A percentile compares a stretch with the other conserved stretches of the same genome.
Evolutionary conservation across 2,797 vertebrate genomes (phyloP).

Genomic region (Schizopygopsis pylzovi): DNA sequence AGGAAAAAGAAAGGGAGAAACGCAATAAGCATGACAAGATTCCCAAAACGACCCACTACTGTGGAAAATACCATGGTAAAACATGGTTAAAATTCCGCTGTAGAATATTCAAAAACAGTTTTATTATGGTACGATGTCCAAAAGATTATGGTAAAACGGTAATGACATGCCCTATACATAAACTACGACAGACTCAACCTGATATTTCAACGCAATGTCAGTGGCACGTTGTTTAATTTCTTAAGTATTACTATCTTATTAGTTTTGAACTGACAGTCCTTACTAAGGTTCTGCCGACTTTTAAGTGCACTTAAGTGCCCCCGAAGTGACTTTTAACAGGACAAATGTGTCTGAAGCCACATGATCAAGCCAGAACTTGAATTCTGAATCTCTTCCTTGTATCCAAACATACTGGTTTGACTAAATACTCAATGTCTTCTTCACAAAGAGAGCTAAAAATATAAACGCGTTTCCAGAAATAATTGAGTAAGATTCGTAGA

Average conservation of each 20-base stretch:
- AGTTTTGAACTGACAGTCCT: not conserved
- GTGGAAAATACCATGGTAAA: not conserved
- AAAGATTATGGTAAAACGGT: not conserved
- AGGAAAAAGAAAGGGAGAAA: not conserved
- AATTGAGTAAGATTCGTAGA: not conserved
- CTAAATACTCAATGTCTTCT: not conserved
- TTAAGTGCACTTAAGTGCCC: not conserved
- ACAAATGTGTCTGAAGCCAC: constrained; percentile 28
- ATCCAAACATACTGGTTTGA: not conserved
- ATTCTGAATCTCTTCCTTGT: constrained; percentile 25
- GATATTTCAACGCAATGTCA: constrained; percentile 1
- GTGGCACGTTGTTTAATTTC: not conserved
- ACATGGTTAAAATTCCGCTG: not conserved
- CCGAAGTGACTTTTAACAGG: constrained; percentile 18
- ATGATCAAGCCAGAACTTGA: constrained; percentile 24
- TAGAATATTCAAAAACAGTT: not conserved
- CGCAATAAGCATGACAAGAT: not conserved
- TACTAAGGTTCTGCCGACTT: not conserved
- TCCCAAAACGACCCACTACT: not conserved
- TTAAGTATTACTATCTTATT: not conserved
- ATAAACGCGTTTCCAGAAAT: constrained; percentile 3
- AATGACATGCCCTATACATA: not conserved
- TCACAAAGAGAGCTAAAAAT: constrained; percentile 5
- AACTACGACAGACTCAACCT: not conserved
- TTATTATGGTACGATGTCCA: not conserved